Evolutionary conservation across 1,140 invertebrate species (phyloP), one percentile per base, ranked within the genome.

Genomic region (Adoxophyes honmai): DNA sequence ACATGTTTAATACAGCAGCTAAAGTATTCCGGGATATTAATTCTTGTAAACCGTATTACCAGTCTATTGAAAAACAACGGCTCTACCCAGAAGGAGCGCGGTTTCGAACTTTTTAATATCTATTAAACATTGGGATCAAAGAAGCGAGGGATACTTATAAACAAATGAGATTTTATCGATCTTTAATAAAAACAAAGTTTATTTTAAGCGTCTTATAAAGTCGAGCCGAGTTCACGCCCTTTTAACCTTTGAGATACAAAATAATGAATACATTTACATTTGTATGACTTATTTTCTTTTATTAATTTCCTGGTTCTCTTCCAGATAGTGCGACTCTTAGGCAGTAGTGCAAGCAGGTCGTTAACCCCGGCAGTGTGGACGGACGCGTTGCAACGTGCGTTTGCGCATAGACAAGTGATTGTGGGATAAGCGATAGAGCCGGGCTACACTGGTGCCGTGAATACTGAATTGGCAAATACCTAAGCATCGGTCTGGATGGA

Each of bases 341-440:
- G 51, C 34, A 34, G 21, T 33, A 52, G 55, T 62, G 64, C 58
- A 44, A 48, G 38, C 44, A 54, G 80, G 72, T 70, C 79, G 60
- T 70, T 75, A 54, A 84, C 78, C 81, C 73, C 80, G 77, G 76
- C 67, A 73, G 71, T 52, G 39, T 34, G 73, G 67, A 68, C 73
- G 70, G 64, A 58, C 61, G 42, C 42, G 18, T 56, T 65, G 69
- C 66, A 65, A 62, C 60, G 73, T 68, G 74, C 75, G 73, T 74
- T 70, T 52, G 68, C 69, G 67, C 67, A 75, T 69, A 57, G 63
- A 68, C 69, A 66, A 68, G 52, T 68, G 72, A 82, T 81, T 66
- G 72, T 62, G 64, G 74, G 78, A 81, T 75, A 73, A 73, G 52
- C 64, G 39, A 61, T 63, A 62, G 57, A 62, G 61, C 66, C 64